phyloP scores from a whole-genome alignment of 2,113 vertebrate species.

The Halcyon malimbica region DNA sequence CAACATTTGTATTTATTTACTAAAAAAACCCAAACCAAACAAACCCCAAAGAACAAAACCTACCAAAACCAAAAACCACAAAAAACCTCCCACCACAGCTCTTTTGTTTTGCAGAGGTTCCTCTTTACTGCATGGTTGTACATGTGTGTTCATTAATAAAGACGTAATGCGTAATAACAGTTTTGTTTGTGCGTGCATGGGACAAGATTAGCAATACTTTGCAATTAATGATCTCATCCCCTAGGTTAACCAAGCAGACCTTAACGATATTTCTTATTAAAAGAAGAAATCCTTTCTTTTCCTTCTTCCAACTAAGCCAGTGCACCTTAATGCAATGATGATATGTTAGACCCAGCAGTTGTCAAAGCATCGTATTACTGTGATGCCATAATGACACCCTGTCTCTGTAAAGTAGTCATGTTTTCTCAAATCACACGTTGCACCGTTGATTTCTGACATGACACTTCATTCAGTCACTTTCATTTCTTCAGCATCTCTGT shows the following conservation, averaged over 20 bases:
- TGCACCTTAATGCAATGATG: slow-evolving; percentile 98
- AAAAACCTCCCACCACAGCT: fast-evolving
- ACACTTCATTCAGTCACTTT: slow-evolving; percentile 81
- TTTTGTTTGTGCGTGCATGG: not conserved
- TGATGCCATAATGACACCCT: slow-evolving; percentile 95
- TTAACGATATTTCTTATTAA: slow-evolving; percentile 78
- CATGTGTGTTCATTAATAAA: not conserved
- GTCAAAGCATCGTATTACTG: slow-evolving; percentile 92
- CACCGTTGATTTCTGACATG: slow-evolving; percentile 87
- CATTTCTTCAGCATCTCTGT: slow-evolving; percentile 68
- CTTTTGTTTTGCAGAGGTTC: not conserved
- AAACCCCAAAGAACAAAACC: fast-evolving
- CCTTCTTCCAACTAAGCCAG: slow-evolving; percentile 75
- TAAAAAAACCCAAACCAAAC: not conserved
- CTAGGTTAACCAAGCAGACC: slow-evolving; percentile 76
- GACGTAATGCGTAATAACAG: not conserved
- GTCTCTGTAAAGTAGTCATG: slow-evolving; percentile 88
- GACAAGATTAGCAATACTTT: slow-evolving; percentile 1
- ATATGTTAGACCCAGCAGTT: slow-evolving; percentile 92
- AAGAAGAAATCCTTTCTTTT: slow-evolving; percentile 74
- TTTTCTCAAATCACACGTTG: slow-evolving; percentile 87
- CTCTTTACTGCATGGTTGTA: not conserved
- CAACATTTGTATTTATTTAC: not conserved
- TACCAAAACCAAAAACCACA: not conserved
- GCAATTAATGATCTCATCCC: slow-evolving; percentile 42